phyloP scores from a whole-genome alignment of 2,113 vertebrate genomes.

The Silurus meridionalis region DNA sequence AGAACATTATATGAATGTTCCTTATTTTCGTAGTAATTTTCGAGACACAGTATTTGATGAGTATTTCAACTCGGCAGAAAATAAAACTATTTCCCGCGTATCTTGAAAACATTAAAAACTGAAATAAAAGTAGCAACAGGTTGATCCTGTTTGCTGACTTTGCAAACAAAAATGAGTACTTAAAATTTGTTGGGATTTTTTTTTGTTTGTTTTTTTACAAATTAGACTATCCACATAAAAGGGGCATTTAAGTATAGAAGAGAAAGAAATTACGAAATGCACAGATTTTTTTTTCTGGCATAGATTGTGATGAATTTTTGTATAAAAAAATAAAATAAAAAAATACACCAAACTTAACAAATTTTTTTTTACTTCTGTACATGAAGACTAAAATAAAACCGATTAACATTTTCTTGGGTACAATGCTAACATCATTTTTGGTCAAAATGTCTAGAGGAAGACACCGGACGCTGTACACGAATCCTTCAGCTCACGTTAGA shows the following conservation, averaged over 20 bases:
- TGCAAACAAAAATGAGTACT: not conserved
- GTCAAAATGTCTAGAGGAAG: not conserved
- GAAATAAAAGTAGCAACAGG: not conserved
- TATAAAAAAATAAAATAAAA: not conserved
- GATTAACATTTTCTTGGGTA: not conserved
- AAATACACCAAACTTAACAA: not conserved
- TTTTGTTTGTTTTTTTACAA: not conserved
- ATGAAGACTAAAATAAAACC: not conserved
- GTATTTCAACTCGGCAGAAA: not conserved
- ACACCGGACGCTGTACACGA: not conserved
- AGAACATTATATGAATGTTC: not conserved
- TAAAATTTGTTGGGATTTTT: not conserved
- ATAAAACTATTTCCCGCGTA: not conserved
- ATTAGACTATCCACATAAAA: not conserved
- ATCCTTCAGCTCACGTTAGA: not conserved
- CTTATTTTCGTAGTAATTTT: not conserved
- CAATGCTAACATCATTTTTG: not conserved
- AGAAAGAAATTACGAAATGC: not conserved
- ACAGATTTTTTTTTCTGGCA: not conserved
- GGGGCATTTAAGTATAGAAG: not conserved
- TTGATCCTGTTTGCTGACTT: not conserved
- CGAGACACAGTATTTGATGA: not conserved
- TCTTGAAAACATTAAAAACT: not conserved
- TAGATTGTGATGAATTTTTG: not conserved
- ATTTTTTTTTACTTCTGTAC: not conserved